Evolutionary conservation across 2,113 vertebrate species (phyloP).

Genomic region (Telmatochromis sp.): DNA sequence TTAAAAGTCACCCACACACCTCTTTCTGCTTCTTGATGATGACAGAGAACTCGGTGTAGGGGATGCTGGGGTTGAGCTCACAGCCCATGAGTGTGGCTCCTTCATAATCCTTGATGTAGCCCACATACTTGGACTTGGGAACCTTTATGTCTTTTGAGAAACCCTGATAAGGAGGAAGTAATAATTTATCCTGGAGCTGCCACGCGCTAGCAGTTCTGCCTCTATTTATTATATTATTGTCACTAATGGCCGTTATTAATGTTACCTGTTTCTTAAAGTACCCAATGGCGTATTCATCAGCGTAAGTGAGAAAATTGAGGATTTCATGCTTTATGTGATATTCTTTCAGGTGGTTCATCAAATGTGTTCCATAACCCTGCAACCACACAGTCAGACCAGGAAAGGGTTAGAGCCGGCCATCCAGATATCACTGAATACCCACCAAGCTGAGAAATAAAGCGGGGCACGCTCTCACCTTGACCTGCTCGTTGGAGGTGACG

Average conservation of each 20-base stretch:
- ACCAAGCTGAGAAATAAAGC: neutral
- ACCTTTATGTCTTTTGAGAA: conserved; percentile 99
- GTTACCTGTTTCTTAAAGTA: conserved; percentile 99
- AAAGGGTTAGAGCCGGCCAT: neutral
- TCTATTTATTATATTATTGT: neutral
- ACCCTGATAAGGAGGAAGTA: conserved; percentile 72
- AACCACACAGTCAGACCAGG: neutral
- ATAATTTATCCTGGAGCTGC: neutral
- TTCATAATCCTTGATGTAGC: conserved; percentile 99
- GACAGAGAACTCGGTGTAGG: conserved; percentile 96
- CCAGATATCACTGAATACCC: neutral
- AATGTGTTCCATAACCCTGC: conserved; percentile 94
- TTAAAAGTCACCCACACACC: conserved; percentile 62
- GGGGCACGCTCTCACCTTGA: conserved; percentile 79
- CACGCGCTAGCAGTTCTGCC: neutral
- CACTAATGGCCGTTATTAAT: conserved; percentile 47
- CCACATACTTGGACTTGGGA: conserved; percentile 91
- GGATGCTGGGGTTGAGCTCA: conserved; percentile 94
- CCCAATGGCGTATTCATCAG: conserved; percentile 98
- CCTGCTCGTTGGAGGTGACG: conserved; percentile 97
- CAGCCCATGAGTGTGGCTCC: conserved; percentile 98
- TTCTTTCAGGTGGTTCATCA: conserved; percentile 99
- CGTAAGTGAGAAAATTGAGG: conserved; percentile 95
- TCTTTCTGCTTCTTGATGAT: conserved; percentile 99
- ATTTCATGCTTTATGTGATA: conserved; percentile 98